Evolutionary conservation across 1,140 invertebrate species (phyloP).

Genomic region (Marisa cornuarietis): DNA sequence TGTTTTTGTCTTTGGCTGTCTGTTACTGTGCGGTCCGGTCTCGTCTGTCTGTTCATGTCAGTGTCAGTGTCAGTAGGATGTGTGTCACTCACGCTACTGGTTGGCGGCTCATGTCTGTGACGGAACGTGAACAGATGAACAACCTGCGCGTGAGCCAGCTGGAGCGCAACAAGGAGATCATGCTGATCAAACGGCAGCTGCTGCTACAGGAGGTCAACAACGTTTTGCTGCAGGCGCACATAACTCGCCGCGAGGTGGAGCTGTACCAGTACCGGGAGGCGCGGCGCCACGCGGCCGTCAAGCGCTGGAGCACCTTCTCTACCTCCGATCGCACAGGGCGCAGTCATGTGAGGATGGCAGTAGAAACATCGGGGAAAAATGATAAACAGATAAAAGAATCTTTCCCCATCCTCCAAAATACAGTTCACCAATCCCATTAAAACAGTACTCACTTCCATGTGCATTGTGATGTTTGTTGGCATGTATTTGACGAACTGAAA

Average conservation of each 20-base stretch:
- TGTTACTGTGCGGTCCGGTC: too few relatives aligned
- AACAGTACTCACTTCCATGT: too few relatives aligned
- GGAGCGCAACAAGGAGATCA: slow-evolving; percentile 62
- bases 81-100: too few relatives aligned
- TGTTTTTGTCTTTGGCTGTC: too few relatives aligned
- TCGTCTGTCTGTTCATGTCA: too few relatives aligned
- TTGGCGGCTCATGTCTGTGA: not conserved
- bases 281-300: slow-evolving; percentile 41
- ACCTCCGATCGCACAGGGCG: slow-evolving; percentile 36
- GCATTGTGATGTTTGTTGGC: too few relatives aligned
- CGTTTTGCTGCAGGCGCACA: slow-evolving; percentile 60
- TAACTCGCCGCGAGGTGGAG: slow-evolving; percentile 59
- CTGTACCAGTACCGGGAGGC: slow-evolving; percentile 53
- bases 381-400: too few relatives aligned
- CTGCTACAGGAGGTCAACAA: slow-evolving; percentile 64
- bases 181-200: slow-evolving; percentile 61
- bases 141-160: slow-evolving; percentile 58
- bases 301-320: slow-evolving; percentile 60
- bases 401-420: too few relatives aligned
- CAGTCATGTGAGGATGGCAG: not conserved
- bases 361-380: too few relatives aligned
- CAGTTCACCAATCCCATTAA: too few relatives aligned
- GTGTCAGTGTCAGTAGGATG: too few relatives aligned
- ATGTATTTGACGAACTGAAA: too few relatives aligned
- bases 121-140: slow-evolving; percentile 45